These are phyloP conservation scores for Hipposideros armiger DNA, from an alignment of 2,113 vertebrate species.

Conservation along the genomic window DNA sequence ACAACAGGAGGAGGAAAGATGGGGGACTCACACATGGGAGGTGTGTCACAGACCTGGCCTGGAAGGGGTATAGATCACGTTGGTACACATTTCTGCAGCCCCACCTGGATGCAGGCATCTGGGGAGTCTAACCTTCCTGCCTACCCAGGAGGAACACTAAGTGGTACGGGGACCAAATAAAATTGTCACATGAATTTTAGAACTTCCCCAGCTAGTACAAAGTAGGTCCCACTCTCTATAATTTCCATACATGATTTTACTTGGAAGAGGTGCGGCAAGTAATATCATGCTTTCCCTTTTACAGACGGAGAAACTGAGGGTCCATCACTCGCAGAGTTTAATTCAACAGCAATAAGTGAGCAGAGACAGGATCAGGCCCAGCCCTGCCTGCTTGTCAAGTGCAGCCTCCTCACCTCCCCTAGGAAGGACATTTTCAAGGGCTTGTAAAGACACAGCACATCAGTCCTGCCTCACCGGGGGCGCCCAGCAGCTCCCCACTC, in stretches of 20 bases:
- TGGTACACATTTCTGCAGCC: not conserved
- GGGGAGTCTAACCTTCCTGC: not conserved
- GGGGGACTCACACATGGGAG: fast-evolving
- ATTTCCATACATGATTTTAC: not conserved
- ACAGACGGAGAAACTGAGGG: not conserved
- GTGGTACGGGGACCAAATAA: not conserved
- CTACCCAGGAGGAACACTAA: not conserved
- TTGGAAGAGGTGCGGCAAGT: not conserved
- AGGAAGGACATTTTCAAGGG: not conserved
- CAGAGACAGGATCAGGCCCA: not conserved
- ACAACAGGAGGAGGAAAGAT: not conserved
- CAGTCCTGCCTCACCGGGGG: not conserved
- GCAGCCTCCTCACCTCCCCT: not conserved
- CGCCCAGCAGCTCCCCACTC: not conserved
- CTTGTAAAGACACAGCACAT: not conserved
- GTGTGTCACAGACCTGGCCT: not conserved
- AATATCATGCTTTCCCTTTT: not conserved
- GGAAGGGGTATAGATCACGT: not conserved
- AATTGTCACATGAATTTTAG: not conserved
- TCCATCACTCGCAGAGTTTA: not conserved
- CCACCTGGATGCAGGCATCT: not conserved
- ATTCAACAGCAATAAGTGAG: not conserved
- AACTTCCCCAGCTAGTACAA: not conserved
- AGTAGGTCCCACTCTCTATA: not conserved
- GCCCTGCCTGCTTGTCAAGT: not conserved